Evolutionary conservation across 64 coral and sea anemone genomes (phyloP).

Genomic region (Montipora efflorescens): DNA sequence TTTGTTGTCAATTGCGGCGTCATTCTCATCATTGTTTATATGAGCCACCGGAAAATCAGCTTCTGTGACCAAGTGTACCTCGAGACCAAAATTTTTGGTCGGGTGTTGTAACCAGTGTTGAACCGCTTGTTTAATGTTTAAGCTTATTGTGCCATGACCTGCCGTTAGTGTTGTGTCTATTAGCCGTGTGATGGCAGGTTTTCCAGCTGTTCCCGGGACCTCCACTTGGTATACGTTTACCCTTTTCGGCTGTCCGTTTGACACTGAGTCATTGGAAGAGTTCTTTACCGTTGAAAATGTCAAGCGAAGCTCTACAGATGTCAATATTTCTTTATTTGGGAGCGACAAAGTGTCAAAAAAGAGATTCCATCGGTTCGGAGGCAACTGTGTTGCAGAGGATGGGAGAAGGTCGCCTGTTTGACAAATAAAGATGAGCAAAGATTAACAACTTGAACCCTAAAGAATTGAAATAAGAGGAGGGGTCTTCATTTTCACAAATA

Average conservation of each 20-base stretch:
- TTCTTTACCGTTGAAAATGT: constrained; percentile 49
- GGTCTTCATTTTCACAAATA: not conserved
- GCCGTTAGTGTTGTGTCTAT: constrained; percentile 66
- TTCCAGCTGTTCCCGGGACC: constrained; percentile 30
- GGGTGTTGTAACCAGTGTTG: constrained; percentile 85
- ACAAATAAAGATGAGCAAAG: constrained; percentile 34
- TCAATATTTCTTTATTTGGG: constrained; percentile 70
- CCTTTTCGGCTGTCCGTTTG: constrained; percentile 22
- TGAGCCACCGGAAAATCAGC: constrained; percentile 62
- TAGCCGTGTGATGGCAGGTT: constrained; percentile 61
- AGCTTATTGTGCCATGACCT: constrained; percentile 73
- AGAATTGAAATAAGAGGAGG: not conserved
- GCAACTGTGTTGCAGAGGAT: constrained; percentile 1
- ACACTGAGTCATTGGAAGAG: not conserved
- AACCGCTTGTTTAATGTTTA: constrained; percentile 81
- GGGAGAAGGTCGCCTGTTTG: constrained; percentile 48
- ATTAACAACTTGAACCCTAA: constrained; percentile 11
- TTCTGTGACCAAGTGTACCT: constrained; percentile 70
- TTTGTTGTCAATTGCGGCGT: constrained; percentile 39
- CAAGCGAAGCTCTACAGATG: constrained; percentile 73
- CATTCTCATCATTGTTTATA: constrained; percentile 29
- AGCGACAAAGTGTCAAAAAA: constrained; percentile 56
- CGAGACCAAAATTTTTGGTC: constrained; percentile 77
- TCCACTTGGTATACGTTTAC: constrained; percentile 80
- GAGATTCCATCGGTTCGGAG: constrained; percentile 38